Evolutionary conservation across 2,113 vertebrate genomes (phyloP), one percentile per base, ranked within the genome.

Genomic region (Sciurus niger): DNA sequence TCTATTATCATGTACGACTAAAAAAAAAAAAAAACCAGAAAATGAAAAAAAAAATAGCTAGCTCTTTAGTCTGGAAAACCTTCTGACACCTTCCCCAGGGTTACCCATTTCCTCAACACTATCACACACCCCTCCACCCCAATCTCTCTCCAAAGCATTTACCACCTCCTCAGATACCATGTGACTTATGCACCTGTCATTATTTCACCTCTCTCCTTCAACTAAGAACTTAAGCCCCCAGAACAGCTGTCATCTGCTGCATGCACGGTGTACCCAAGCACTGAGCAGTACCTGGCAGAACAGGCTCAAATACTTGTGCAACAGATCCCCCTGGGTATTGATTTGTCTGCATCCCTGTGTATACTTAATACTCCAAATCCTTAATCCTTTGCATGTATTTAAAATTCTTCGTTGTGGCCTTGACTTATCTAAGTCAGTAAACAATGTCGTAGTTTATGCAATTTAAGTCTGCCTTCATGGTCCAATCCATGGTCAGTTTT

Each of bases 111-210:
- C 63, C 34, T 2, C 1, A 40, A 17, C 28, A 53, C 73, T 51
- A 43, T 6, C 65, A 40, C 4, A 6, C 28, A 58, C 4, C 32
- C 24, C 22, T 72, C 30, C 30, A 13, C 53, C 30, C n/a, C 25
- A 18, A 8, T 8, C 34, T 91, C 30, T 40, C 68, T 53, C 46
- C 76, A 32, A 11, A 73, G 25, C 8, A 17, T 30, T 43, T 7
- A 25, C 12, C 46, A 10, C 37, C 63, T 72, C n/a, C 70, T 67
- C 86, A 65, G 86, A 84, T 18, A 13, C 13, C 22, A 25, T 0
- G 1, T 1, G 32, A 72, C 14, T 18, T 20, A 32, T 2, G 1
- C 2, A 18, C 32, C 13, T 14, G 30, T 40, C 51, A 22, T 13
- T 51, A 8, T 18, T 4, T 58, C 28, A 8, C 0, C 12, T 46